Evolutionary conservation across 2,113 vertebrate species (phyloP).

Genomic region (Sinocyclocheilus anophthalmus): DNA sequence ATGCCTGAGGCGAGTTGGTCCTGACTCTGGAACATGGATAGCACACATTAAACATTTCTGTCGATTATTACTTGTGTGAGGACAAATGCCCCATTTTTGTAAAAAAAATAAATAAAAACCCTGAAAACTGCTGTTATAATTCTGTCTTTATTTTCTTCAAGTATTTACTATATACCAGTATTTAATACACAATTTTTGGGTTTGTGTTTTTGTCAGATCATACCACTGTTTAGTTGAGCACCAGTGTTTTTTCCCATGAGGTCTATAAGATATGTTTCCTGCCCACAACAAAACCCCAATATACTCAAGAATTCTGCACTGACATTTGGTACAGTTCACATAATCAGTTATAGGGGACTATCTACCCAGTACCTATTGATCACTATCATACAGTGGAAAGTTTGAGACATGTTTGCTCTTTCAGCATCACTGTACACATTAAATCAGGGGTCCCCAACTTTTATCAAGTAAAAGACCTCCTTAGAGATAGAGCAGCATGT

Average conservation of each 20-base stretch:
- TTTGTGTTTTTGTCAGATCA: background rate
- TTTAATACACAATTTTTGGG: too few relatives aligned
- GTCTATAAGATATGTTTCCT: background rate
- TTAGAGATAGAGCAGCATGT: too few relatives aligned
- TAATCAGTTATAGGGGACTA: background rate
- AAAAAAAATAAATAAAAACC: too few relatives aligned
- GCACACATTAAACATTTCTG: background rate
- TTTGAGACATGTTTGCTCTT: background rate
- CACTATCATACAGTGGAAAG: constrained; percentile 13
- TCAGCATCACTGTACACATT: background rate
- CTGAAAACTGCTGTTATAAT: background rate
- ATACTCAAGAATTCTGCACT: constrained; percentile 7
- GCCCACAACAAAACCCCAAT: background rate
- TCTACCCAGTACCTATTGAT: constrained; percentile 1
- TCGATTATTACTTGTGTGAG: background rate
- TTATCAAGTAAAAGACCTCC: too few relatives aligned
- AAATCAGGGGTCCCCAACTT: background rate
- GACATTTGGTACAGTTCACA: background rate
- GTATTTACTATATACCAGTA: background rate
- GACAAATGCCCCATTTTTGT: background rate
- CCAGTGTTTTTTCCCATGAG: background rate
- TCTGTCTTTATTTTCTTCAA: too few relatives aligned
- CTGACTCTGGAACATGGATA: background rate
- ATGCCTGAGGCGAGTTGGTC: background rate
- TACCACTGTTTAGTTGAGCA: background rate